phyloP scores from a whole-genome alignment of 2,888 invertebrate species.

The Elysia crispata region DNA sequence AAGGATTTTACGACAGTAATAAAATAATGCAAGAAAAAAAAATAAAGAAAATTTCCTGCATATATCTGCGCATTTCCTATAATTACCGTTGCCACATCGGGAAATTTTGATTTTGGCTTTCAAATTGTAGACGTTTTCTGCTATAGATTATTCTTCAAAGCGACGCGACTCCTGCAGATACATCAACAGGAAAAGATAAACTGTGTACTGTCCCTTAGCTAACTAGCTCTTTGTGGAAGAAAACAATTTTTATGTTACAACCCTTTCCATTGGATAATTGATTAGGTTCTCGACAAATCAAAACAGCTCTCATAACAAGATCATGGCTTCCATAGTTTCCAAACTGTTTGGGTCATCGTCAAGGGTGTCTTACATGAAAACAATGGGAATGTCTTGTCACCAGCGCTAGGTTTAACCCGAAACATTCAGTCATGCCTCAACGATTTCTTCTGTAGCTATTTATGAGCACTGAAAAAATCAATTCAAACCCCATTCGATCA shows the following conservation, averaged over 20 bases:
- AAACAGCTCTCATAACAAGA: background rate
- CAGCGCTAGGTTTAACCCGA: background rate
- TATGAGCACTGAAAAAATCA: background rate
- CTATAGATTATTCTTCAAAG: too few relatives aligned
- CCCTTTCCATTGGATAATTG: slow-evolving; percentile 44
- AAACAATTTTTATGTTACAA: background rate
- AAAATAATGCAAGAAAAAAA: too few relatives aligned
- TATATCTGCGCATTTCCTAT: too few relatives aligned
- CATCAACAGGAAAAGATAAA: too few relatives aligned
- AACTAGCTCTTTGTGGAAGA: too few relatives aligned
- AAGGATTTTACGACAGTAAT: too few relatives aligned
- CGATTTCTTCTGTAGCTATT: background rate
- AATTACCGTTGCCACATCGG: too few relatives aligned
- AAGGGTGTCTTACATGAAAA: slow-evolving; percentile 53
- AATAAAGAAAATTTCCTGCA: too few relatives aligned
- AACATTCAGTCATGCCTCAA: slow-evolving; percentile 3
- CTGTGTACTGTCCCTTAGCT: background rate
- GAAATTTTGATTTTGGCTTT: too few relatives aligned
- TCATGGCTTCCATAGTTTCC: slow-evolving; percentile 39
- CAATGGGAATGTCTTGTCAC: slow-evolving; percentile 21
- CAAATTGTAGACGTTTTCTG: too few relatives aligned
- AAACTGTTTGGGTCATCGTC: slow-evolving; percentile 41
- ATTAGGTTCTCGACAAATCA: slow-evolving; percentile 40
- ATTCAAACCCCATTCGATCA: background rate
- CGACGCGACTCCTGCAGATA: background rate